phyloP scores from a whole-genome alignment of 2,113 vertebrate species.

The Urocolius indicus region DNA sequence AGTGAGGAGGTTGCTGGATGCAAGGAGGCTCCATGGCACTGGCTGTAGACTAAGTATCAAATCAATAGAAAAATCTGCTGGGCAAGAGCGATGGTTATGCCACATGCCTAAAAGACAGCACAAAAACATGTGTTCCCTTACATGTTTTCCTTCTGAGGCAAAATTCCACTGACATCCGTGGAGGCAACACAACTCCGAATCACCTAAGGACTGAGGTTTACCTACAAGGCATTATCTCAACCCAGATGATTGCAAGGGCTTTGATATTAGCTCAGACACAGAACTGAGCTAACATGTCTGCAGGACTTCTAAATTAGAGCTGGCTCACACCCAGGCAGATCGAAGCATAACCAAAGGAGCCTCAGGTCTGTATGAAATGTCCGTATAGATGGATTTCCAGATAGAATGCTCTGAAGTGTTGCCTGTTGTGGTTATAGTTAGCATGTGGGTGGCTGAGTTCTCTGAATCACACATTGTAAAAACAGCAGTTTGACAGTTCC shows the following conservation, averaged over 20 bases:
- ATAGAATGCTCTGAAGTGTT: constrained; percentile 62
- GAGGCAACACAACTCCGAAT: neutral
- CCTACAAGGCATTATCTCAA: constrained; percentile 12
- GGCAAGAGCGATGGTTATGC: neutral
- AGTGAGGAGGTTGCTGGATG: neutral
- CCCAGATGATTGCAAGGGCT: constrained; percentile 13
- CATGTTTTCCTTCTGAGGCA: neutral
- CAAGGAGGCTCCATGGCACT: neutral
- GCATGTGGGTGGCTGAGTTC: constrained; percentile 57
- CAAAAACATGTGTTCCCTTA: neutral
- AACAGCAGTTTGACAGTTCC: constrained; percentile 54
- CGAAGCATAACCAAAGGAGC: constrained; percentile 22
- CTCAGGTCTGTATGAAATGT: constrained; percentile 58
- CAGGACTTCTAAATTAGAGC: constrained; percentile 32
- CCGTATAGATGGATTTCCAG: constrained; percentile 34
- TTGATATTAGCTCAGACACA: constrained; percentile 46
- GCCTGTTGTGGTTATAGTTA: constrained; percentile 56
- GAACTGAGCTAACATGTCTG: constrained; percentile 56
- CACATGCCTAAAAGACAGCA: neutral
- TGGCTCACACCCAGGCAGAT: constrained; percentile 15
- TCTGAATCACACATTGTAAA: constrained; percentile 54
- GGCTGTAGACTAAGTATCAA: neutral
- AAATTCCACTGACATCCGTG: neutral
- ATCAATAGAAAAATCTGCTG: neutral
- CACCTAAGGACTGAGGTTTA: constrained; percentile 47